These are phyloP conservation scores for Drosophila conformis DNA, from an alignment of 2,888 invertebrate species.

Conservation along the genomic window DNA sequence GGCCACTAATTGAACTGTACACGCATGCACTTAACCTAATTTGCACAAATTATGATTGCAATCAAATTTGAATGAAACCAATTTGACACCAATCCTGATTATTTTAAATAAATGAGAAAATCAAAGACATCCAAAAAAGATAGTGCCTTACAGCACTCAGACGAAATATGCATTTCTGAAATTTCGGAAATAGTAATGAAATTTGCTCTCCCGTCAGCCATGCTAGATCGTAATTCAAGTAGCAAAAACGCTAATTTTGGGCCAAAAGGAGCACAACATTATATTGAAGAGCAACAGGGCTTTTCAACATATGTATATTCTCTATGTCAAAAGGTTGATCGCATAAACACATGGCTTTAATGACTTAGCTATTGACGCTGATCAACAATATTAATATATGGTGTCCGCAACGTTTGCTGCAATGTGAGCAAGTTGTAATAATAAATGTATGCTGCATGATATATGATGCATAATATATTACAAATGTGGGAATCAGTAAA, in stretches of 20 bases:
- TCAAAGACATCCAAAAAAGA: not conserved
- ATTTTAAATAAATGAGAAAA: not conserved
- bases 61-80: conserved; percentile 14
- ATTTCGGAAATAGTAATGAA: not conserved
- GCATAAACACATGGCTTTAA: not conserved
- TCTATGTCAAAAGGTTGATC: not conserved
- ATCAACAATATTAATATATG: not conserved
- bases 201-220: not conserved
- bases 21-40: conserved; percentile 23
- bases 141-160: not conserved
- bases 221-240: not conserved
- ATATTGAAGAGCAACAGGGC: not conserved
- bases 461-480: not conserved
- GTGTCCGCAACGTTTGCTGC: not conserved
- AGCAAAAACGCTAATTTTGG: not conserved
- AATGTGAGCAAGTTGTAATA: not conserved
- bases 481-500: conserved; percentile 1
- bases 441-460: conserved; percentile 24
- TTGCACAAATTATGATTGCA: conserved; percentile 43
- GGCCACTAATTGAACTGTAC: conserved; percentile 16
- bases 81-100: conserved; percentile 22
- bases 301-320: not conserved
- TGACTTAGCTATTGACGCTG: not conserved
- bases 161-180: not conserved
- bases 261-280: no score